Evolutionary conservation across 1,140 invertebrate species (phyloP).

Genomic region (Ephestia elutella): DNA sequence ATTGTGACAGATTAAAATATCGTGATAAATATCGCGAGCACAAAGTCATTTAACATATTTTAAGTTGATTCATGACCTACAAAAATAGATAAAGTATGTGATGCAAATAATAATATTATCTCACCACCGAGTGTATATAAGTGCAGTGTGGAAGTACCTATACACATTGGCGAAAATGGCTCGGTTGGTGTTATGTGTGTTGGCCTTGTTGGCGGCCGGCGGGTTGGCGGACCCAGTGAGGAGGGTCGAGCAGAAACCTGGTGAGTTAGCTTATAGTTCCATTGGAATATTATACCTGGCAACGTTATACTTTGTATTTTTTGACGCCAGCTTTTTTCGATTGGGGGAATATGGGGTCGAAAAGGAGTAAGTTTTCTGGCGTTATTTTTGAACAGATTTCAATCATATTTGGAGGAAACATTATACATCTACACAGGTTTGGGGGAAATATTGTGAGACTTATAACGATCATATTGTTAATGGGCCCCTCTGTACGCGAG

Average conservation of each 20-base stretch:
- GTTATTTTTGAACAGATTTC: too few relatives aligned
- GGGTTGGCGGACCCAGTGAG: conserved; percentile 24
- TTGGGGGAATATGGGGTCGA: too few relatives aligned
- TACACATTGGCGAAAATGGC: conserved; percentile 32
- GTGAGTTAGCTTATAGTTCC: conserved; percentile 25
- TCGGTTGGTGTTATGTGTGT: conserved; percentile 32
- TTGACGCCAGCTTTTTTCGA: too few relatives aligned
- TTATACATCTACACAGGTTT: too few relatives aligned
- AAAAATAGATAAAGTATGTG: not conserved
- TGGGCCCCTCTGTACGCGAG: too few relatives aligned
- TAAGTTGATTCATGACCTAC: not conserved
- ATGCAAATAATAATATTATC: conserved; percentile 4
- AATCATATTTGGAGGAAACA: too few relatives aligned
- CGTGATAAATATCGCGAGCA: not conserved
- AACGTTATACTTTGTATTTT: too few relatives aligned
- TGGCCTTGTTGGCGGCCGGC: conserved; percentile 30
- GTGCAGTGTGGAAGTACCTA: not conserved
- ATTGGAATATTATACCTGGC: too few relatives aligned
- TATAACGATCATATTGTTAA: too few relatives aligned
- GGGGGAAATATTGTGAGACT: too few relatives aligned
- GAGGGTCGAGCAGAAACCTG: conserved; percentile 27
- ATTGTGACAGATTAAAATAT: too few relatives aligned
- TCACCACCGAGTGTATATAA: not conserved
- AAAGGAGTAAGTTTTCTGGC: too few relatives aligned
- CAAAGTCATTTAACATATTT: not conserved